Evolutionary conservation across 1,140 invertebrate genomes (phyloP).

Genomic region (Magallana ariakensis): DNA sequence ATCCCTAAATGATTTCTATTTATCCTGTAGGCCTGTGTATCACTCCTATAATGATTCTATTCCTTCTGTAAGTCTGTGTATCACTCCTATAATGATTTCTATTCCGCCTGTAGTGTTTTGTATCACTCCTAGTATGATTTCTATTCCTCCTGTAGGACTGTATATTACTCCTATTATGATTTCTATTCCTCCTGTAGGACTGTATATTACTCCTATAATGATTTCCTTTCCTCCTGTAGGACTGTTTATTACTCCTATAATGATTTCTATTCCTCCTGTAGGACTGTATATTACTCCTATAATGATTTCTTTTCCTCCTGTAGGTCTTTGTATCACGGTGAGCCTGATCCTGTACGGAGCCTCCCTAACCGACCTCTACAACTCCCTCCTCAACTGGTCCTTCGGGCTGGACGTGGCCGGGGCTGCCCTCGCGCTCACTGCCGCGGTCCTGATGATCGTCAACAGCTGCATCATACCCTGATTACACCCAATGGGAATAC

Average conservation of each 20-base stretch:
- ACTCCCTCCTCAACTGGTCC: slow-evolving; percentile 54
- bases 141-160: neutral
- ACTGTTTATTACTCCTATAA: too few species aligned
- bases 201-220: neutral
- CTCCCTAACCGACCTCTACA: slow-evolving; percentile 42
- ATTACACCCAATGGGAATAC: neutral
- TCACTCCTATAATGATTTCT: slow-evolving; percentile 23
- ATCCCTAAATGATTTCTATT: too few species aligned
- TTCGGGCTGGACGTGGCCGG: slow-evolving; percentile 58
- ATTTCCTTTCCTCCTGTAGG: neutral
- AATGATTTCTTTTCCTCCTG: neutral
- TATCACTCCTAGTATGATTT: too few species aligned
- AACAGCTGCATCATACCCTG: slow-evolving; percentile 55
- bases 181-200: too few species aligned
- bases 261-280: too few species aligned
- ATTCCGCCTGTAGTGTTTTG: neutral
- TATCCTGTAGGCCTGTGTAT: too few species aligned
- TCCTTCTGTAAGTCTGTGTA: slow-evolving; percentile 7
- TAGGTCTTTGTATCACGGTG: slow-evolving; percentile 51
- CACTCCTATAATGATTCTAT: too few species aligned
- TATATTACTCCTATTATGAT: too few species aligned
- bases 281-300: neutral
- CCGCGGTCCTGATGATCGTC: slow-evolving; percentile 51
- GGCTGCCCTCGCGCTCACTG: slow-evolving; percentile 43
- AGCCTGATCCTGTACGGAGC: slow-evolving; percentile 56